phyloP scores from a whole-genome alignment of 2,113 vertebrate genomes.

The Euleptes europaea region DNA sequence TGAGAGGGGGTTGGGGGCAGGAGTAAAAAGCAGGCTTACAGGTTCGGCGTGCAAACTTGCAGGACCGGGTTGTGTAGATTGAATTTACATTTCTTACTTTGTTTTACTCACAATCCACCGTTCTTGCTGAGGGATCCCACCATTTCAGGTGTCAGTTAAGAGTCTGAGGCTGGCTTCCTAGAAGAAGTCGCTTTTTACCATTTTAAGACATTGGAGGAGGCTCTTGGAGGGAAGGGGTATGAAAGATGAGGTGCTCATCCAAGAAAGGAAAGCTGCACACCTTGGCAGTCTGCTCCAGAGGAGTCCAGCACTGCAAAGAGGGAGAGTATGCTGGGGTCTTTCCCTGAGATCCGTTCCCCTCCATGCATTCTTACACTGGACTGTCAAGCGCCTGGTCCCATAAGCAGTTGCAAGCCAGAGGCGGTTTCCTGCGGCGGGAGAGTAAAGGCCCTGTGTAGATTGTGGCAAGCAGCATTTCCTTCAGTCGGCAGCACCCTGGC shows the following conservation, averaged over 20 bases:
- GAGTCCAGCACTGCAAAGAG: not conserved
- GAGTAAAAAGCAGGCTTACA: conserved; percentile 13
- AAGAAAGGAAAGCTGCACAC: not conserved
- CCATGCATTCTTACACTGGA: not conserved
- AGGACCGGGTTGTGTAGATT: conserved; percentile 34
- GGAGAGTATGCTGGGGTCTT: not conserved
- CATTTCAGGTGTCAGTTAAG: too few species aligned
- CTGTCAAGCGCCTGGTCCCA: conserved; percentile 35
- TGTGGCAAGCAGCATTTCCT: not conserved
- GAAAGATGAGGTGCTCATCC: not conserved
- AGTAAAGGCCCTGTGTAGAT: not conserved
- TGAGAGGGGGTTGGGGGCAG: not conserved
- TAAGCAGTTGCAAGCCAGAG: conserved; percentile 24
- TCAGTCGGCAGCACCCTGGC: not conserved
- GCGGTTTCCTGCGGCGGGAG: not conserved
- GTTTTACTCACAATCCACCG: too few species aligned
- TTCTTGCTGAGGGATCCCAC: too few species aligned
- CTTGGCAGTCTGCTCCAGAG: not conserved
- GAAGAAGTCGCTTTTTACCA: too few species aligned
- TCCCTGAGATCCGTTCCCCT: not conserved
- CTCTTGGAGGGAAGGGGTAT: not conserved
- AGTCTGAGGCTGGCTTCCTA: too few species aligned
- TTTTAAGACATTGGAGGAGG: not conserved
- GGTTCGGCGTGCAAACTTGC: conserved; percentile 33
- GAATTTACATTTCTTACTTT: not conserved